phyloP scores from a whole-genome alignment of 2,888 invertebrate species.

The Sisyra nigra region DNA sequence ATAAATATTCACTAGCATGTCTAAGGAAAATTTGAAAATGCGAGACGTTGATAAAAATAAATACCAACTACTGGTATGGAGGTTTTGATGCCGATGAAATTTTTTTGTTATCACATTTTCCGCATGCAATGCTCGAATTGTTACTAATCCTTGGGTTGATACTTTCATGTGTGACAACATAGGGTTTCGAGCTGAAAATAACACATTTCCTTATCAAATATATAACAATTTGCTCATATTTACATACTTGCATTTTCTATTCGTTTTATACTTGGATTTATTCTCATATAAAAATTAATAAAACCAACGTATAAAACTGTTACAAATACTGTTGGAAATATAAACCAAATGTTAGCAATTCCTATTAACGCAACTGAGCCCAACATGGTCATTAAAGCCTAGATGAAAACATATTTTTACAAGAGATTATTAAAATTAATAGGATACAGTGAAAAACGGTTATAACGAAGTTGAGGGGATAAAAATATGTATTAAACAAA shows the following conservation, averaged over 20 bases:
- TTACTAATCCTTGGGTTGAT: constrained; percentile 75
- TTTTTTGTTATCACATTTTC: constrained; percentile 61
- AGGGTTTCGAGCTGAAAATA: constrained; percentile 65
- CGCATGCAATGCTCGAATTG: constrained; percentile 77
- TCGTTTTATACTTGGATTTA: constrained; percentile 57
- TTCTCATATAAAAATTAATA: constrained; percentile 50
- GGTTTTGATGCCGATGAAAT: constrained; percentile 67
- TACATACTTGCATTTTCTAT: constrained; percentile 49
- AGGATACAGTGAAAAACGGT: no score
- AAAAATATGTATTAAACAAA: no score
- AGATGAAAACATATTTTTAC: constrained; percentile 31
- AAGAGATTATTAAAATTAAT: no score
- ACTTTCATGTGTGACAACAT: constrained; percentile 90
- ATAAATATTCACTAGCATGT: constrained; percentile 74
- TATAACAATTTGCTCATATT: no score
- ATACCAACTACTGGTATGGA: constrained; percentile 86
- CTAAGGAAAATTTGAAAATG: constrained; percentile 88
- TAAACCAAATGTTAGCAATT: constrained; percentile 50
- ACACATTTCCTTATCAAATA: no score
- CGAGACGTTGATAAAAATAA: constrained; percentile 77
- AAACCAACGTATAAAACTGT: constrained; percentile 46
- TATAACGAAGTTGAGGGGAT: no score
- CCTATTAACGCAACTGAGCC: constrained; percentile 58
- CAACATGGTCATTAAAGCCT: constrained; percentile 44
- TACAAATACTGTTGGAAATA: constrained; percentile 47